These are phyloP conservation scores for Sebastes elongatus DNA, from an alignment of 2,797 vertebrate species.

Conservation along the genomic window DNA sequence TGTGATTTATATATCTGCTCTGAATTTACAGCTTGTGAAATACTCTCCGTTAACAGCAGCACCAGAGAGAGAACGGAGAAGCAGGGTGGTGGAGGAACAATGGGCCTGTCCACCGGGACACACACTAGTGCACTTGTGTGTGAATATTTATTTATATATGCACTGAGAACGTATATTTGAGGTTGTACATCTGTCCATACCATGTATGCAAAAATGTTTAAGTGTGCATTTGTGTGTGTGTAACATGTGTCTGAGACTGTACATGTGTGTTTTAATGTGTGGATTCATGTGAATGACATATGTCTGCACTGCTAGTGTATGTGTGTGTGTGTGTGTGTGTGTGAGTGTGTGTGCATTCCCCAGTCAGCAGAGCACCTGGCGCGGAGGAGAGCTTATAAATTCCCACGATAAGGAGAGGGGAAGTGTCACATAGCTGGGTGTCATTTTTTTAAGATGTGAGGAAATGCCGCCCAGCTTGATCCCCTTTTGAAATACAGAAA, in stretches of 20 bases:
- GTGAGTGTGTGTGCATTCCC: conserved; percentile 26
- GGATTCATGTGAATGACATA: conserved; percentile 16
- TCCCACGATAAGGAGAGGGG: conserved; percentile 76
- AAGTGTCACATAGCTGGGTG: conserved; percentile 81
- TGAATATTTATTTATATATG: neutral
- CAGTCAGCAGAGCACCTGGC: conserved; percentile 66
- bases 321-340: conserved; percentile 12
- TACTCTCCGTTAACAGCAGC: conserved; percentile 72
- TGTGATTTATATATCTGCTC: conserved; percentile 80
- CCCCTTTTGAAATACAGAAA: conserved; percentile 74
- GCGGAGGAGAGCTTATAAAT: conserved; percentile 74
- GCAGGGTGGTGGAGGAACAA: conserved; percentile 40
- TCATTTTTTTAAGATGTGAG: conserved; percentile 83
- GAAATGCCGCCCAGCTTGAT: conserved; percentile 71
- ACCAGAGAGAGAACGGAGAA: conserved; percentile 23
- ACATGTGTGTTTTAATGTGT: conserved; percentile 15
- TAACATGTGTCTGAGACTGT: conserved; percentile 4
- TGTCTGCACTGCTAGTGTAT: conserved; percentile 11
- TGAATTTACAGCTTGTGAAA: conserved; percentile 83
- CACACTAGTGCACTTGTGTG: neutral
- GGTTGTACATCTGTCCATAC: neutral
- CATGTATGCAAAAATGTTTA: neutral
- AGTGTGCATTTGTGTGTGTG: neutral
- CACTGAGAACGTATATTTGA: neutral
- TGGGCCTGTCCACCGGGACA: conserved; percentile 18